phyloP scores from a whole-genome alignment of 2,113 vertebrate species.

The Brienomyrus longianalis region DNA sequence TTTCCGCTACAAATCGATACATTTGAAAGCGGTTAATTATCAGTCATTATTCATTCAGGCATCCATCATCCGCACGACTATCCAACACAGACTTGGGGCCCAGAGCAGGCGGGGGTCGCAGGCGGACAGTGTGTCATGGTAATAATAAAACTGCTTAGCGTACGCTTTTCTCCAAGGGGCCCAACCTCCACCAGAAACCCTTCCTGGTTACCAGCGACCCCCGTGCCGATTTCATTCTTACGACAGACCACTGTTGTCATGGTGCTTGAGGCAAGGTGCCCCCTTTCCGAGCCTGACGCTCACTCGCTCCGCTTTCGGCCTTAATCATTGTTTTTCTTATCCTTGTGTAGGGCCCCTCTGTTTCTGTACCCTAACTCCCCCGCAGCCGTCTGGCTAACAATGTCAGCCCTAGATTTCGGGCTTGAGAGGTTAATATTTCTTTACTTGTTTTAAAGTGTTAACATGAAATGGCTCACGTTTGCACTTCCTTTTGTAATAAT shows the following conservation, averaged over 20 bases:
- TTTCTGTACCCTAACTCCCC: background rate
- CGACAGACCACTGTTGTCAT: background rate
- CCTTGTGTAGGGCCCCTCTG: background rate
- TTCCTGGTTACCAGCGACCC: background rate
- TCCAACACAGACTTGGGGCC: background rate
- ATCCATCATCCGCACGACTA: background rate
- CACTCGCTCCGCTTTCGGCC: background rate
- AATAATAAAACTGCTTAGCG: background rate
- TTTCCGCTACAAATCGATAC: background rate
- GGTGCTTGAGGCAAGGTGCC: no score
- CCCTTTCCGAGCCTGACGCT: background rate
- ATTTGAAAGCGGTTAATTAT: background rate
- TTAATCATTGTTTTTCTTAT: background rate
- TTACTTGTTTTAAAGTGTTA: no score
- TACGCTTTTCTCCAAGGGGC: background rate
- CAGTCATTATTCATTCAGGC: background rate
- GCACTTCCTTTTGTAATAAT: background rate
- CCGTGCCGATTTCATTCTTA: background rate
- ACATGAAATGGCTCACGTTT: background rate
- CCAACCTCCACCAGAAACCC: background rate
- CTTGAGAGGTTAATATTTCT: no score
- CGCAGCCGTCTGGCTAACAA: background rate
- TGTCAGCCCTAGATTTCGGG: background rate
- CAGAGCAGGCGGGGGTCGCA: background rate
- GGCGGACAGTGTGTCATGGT: background rate